Conservation (phyloP, 2,888 invertebrate species). For the Arenicola marina region DNA sequence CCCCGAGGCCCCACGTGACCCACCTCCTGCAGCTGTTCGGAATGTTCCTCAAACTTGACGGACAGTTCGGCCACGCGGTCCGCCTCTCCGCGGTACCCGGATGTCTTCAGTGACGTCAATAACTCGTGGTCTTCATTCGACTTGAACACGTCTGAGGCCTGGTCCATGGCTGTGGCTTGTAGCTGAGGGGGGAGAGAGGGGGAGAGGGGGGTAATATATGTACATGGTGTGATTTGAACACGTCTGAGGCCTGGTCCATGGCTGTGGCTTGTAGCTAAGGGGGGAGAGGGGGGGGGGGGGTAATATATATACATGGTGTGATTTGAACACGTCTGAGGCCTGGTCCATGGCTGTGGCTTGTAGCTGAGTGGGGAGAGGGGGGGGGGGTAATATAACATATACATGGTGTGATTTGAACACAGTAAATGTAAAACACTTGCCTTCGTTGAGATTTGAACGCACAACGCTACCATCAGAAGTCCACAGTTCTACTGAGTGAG, state of each 20-base stretch:
- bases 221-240: conserved; percentile 67
- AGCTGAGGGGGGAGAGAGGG: no score
- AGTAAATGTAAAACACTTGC: no score
- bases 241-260: conserved; percentile 80
- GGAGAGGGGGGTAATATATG: no score
- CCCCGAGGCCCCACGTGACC: no score
- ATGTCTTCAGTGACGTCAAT: conserved; percentile 71
- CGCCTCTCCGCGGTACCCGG: conserved; percentile 78
- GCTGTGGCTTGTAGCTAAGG: conserved; percentile 83
- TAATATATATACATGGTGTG: no score
- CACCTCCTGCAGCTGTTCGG: conserved; percentile 98
- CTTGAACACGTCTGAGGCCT: conserved; percentile 76
- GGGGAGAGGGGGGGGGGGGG: no score
- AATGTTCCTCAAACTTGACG: conserved; percentile 94
- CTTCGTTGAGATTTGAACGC: no score
- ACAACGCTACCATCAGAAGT: no score
- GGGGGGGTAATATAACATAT: no score
- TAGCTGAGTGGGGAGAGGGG: no score
- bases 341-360: conserved; percentile 82
- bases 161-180: conserved; percentile 80
- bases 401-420: conserved; percentile 67
- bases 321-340: conserved; percentile 74
- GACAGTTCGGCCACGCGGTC: conserved; percentile 91
- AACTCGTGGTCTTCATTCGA: conserved; percentile 62
- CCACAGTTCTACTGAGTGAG: no score